Evolutionary conservation across 2,888 invertebrate species (phyloP), one percentile per base, ranked within the genome.

Genomic region (Orgyia antiqua): DNA sequence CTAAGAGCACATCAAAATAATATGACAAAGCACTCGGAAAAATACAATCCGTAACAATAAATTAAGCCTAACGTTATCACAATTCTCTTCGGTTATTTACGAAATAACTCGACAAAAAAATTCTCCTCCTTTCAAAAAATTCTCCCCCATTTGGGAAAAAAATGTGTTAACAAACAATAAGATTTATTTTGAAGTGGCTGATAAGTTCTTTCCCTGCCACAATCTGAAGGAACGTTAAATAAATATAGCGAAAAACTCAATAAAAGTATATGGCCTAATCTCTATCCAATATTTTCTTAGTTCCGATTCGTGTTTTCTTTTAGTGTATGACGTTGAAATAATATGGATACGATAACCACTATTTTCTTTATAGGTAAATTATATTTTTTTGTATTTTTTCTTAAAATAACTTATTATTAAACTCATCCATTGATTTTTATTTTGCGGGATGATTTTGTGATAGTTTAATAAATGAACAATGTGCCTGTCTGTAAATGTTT

Each of bases 191-290:
- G 65, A 59, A 79, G 73, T 69, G 71, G 49, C 56, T 61, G 79
- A 78, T 78, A 79, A 78, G 74, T 75, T 70, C 65, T 57, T 51
- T 53, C 64, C 6, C 52, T 44, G 51, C 60, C 56, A 53, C 60
- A 66, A 58, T 59, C 59, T 52, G 60, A 66, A 57, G 59, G 70
- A 65, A 77, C 73, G 74, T 79, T 68, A 82, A 74, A 79, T 82
- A 82, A 83, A 83, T 83, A 83, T 72, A 75, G 78, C 74, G 75
- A 70, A 71, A 67, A 75, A 77, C 73, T 68, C 82, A 82, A 83
- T 82, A 84, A 82, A 84, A 82, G 71, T 83, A 71, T 78, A 84
- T 82, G 71, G 78, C 78, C 82, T 84, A 83, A 84, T 84, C 83
- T 82, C 80, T 80, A 76, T 68, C 76, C 79, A 80, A 83, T 83